Evolutionary conservation across 2,113 vertebrate species (phyloP).

Genomic region (Murina feae): DNA sequence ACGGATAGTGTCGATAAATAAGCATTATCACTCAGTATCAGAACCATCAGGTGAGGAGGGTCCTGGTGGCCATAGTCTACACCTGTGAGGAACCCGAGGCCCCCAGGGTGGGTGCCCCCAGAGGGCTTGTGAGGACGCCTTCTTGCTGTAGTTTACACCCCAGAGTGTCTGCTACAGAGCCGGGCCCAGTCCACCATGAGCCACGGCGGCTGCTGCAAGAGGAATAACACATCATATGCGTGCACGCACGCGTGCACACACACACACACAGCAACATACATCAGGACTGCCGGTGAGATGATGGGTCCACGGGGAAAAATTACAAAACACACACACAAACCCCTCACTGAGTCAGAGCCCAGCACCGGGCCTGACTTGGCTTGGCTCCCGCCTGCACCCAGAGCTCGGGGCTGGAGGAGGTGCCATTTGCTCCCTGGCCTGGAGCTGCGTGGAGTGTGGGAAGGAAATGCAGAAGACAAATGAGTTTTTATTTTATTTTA

Average conservation of each 20-base stretch:
- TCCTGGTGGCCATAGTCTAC: background rate
- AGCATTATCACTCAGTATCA: background rate
- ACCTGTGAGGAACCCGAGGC: rapidly evolving
- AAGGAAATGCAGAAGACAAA: background rate
- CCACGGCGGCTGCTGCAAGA: rapidly evolving
- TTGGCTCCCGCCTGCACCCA: background rate
- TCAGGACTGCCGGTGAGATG: background rate
- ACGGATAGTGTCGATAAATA: no score
- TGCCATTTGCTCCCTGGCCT: rapidly evolving
- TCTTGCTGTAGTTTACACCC: background rate
- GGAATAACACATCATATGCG: background rate
- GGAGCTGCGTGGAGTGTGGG: background rate
- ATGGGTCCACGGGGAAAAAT: background rate
- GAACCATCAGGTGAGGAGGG: background rate
- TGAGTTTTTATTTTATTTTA: rapidly evolving
- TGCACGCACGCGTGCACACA: no score
- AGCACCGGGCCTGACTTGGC: rapidly evolving
- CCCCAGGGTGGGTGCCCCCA: rapidly evolving
- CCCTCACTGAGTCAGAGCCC: background rate
- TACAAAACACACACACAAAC: background rate
- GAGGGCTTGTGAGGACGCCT: rapidly evolving
- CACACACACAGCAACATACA: background rate
- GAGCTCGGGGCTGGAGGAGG: rapidly evolving
- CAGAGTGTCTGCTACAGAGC: background rate
- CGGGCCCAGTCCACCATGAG: background rate